Base-by-base conservation (phyloP, 2,113 vertebrate genomes). In the Hoplias malabaricus region DNA sequence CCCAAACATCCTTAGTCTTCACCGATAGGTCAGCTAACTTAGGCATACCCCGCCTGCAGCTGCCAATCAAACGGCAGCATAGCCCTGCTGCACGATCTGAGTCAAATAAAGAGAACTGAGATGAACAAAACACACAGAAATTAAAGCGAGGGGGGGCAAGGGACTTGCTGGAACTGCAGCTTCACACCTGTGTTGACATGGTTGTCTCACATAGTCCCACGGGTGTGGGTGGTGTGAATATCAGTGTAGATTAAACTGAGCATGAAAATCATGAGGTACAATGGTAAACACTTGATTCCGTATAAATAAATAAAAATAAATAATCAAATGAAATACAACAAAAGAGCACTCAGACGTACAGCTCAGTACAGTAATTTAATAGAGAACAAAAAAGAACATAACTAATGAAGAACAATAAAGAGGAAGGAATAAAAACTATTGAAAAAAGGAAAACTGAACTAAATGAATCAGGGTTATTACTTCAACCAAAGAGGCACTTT, bases 1-100 rank as follows among this genome's bases (percentile, higher is more conserved):
- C 95, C 95, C 95, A 96, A 89, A 96, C 92, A 48, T 96, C 95
- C 91, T 96, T 96, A 91, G 95, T 96, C 94, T 96, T 96, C 93
- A 96, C 95, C 4, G 95, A 96, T 74, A 96, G 93, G 88, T 96
- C 95, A 1, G 95, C 94, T 91, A 96, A 90, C 77, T 92, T 95
- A 85, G 95, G 95, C 70, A 95, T 96, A 80, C 94, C 95, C 80
- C 92, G 94, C 76, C 90, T 95, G 90, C 95, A 96, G 69, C 93
- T 94, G 92, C 94, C 88, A 68, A 94, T 94, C 92, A 96, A 90
- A 81, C 95, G 93, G 86, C 94, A 96, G 90, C 95, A 96, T 80
- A 96, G 92, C 65, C 95, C 95, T 0, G 95, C 95, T 0, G 94
- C 95, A 83, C 95, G 90, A 88, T 96, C 95, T 96, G 12, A 78